Percentiles rank a stretch among this genome's conserved stretches.
Conservation (phyloP, 2,113 vertebrate genomes). For the Steatornis caripensis region DNA sequence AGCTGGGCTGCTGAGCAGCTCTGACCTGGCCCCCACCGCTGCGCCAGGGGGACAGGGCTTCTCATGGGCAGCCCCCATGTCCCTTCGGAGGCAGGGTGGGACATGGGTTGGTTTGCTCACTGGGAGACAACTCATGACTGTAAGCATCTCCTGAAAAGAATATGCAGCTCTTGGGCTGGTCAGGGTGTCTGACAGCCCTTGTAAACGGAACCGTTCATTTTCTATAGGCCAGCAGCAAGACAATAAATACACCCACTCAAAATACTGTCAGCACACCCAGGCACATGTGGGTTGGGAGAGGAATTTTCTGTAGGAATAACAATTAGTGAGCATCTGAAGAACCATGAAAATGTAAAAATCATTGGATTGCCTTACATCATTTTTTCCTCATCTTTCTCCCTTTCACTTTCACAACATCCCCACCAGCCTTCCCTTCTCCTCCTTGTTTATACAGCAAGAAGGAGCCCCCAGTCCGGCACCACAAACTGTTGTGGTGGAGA, state of each 20-base stretch:
- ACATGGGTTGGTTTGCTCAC: accelerated
- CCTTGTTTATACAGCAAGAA: accelerated
- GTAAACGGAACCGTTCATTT: not conserved
- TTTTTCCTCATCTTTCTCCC: not conserved
- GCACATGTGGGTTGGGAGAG: not conserved
- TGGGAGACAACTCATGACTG: accelerated
- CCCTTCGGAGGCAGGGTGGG: not conserved
- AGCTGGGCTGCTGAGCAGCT: accelerated
- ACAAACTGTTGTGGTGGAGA: not conserved
- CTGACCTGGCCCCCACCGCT: accelerated
- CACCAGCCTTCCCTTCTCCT: not conserved
- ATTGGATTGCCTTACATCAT: not conserved
- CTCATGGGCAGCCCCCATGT: accelerated
- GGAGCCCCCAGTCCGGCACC: not conserved
- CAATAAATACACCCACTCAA: not conserved
- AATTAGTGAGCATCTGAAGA: not conserved
- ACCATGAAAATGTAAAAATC: not conserved
- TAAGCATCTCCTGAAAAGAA: not conserved
- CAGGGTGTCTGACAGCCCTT: not conserved
- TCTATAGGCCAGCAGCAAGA: not conserved
- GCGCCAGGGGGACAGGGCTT: not conserved
- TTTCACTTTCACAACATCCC: not conserved
- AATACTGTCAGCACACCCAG: not conserved
- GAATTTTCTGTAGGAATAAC: not conserved
- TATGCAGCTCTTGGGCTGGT: not conserved